Percentiles rank a stretch among this genome's conserved stretches.
Conservation (phyloP, 2,888 invertebrate species). For the Seira sanloemensis region DNA sequence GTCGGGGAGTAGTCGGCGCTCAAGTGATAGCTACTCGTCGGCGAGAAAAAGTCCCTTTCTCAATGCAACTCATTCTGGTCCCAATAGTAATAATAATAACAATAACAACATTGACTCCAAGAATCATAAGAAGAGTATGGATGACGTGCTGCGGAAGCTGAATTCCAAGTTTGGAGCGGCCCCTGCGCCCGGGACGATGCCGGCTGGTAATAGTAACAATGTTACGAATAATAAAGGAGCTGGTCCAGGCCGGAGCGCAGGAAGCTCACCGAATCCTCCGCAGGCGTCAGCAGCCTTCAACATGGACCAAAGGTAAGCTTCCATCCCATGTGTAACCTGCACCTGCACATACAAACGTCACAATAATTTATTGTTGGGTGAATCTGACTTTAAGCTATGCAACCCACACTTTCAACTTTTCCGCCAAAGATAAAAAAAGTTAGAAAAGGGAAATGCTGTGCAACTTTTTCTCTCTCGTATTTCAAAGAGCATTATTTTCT, state of each 20-base stretch:
- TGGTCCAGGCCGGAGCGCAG: slow-evolving; percentile 23
- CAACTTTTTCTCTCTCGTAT: neutral
- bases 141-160: slow-evolving; percentile 90
- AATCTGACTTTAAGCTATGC: neutral
- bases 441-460: neutral
- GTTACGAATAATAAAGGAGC: slow-evolving; percentile 13
- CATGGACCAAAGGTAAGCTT: slow-evolving; percentile 65
- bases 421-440: slow-evolving; percentile 51
- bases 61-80: neutral
- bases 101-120: slow-evolving; percentile 64
- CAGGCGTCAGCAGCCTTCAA: slow-evolving; percentile 45
- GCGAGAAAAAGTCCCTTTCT: slow-evolving; percentile 52
- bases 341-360: neutral
- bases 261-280: slow-evolving; percentile 54
- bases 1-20: slow-evolving; percentile 14
- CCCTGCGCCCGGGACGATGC: slow-evolving; percentile 39
- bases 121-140: slow-evolving; percentile 82
- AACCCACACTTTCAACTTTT: slow-evolving; percentile 41
- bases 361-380: slow-evolving; percentile 11
- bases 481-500: no score
- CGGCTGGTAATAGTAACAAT: neutral
- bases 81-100: slow-evolving; percentile 49
- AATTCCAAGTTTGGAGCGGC: slow-evolving; percentile 86
- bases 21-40: slow-evolving; percentile 37
- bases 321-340: neutral